Evolutionary conservation across 2,113 vertebrate species (phyloP).

Genomic region (Oryctolagus cuniculus): mOryCun1.1 NC_091435.1:98280001-98280500

Average conservation of each 20-base stretch:
- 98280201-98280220: constrained; percentile 75
- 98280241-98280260: constrained; percentile 55
- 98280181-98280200: constrained; percentile 59
- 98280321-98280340: not conserved
- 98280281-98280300: constrained; percentile 76
- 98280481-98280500: not conserved
- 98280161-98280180: constrained; percentile 33
- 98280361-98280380: constrained; percentile 60
- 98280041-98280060: constrained; percentile 38
- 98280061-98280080: constrained; percentile 16
- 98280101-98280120: constrained; percentile 63
- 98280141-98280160: constrained; percentile 48
- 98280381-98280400: constrained; percentile 21
- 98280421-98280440: not conserved
- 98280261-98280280: constrained; percentile 87
- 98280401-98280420: not conserved
- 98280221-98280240: constrained; percentile 74
- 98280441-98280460: not conserved
- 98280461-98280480: not conserved
- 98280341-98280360: constrained; percentile 23
- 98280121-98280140: constrained; percentile 64
- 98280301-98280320: constrained; percentile 71
- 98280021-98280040: not conserved
- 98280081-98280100: not conserved
- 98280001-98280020: not conserved